phyloP scores from a whole-genome alignment of 2,113 vertebrate genomes.

The Centropus bengalensis region DNA sequence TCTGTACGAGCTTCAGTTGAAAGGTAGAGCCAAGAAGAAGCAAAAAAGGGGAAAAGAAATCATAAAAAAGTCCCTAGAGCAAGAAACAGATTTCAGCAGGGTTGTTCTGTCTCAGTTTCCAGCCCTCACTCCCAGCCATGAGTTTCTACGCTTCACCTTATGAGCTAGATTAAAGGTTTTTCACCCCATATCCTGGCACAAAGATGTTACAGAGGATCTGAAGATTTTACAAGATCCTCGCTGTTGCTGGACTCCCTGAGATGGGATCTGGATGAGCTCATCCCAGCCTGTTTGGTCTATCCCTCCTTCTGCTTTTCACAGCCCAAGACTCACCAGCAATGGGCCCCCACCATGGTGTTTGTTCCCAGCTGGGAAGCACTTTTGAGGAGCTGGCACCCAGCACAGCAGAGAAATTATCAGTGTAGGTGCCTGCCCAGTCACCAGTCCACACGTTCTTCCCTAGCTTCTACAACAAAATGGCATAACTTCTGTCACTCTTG shows the following conservation, averaged over 20 bases:
- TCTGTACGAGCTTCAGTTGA: neutral
- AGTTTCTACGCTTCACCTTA: neutral
- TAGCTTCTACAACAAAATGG: neutral
- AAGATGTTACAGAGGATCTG: neutral
- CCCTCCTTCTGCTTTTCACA: neutral
- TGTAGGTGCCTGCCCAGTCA: fast-evolving
- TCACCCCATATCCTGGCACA: fast-evolving
- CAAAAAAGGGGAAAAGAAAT: neutral
- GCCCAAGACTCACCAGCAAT: neutral
- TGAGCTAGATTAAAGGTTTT: neutral
- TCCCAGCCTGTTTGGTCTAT: neutral
- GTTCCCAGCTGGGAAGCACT: neutral
- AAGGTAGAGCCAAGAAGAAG: neutral
- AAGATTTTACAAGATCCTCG: neutral
- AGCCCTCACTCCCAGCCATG: neutral
- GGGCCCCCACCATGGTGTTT: neutral
- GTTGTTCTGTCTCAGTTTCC: neutral
- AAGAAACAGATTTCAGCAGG: neutral
- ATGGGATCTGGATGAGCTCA: neutral
- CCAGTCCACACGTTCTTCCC: neutral
- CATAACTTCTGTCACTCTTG: neutral
- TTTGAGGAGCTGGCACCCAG: neutral
- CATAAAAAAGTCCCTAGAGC: neutral
- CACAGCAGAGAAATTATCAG: neutral
- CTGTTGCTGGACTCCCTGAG: neutral